Base-by-base conservation (phyloP, 2,888 invertebrate species). In the Plebejus argus region DNA sequence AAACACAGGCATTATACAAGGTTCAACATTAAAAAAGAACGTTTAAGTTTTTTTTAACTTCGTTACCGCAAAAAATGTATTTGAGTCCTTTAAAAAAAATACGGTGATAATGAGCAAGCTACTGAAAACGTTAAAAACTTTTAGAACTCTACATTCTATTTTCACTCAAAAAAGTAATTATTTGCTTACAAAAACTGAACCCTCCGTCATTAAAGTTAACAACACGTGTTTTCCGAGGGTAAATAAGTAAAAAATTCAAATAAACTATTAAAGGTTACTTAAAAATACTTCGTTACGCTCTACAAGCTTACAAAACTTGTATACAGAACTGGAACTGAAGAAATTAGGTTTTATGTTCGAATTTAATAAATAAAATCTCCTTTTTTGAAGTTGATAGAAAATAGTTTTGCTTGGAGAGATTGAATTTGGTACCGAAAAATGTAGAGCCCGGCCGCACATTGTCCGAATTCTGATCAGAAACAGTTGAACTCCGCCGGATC, bases 161-260 rank as follows among this genome's bases (percentile, higher is more conserved):
- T 23, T 28, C 5, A 15, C 6, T 28, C 0, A 18, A 66, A 66
- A 66, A 66, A 12, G 28, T 66, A 66, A 28, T 66, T 33, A 66
- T 28, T 12, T 15, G 66, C 28, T 28, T 15, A 66, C 15, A 66
- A 66, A 58, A 66, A 66, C 28, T 6, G 15, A 66, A 66, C 66
- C 66, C 66, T 66, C 66, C 18, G 66, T 66, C 28, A 28, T 66
- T 28, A 66, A 28, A 18, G 66, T 66, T 66, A 18, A 66, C 66
- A 66, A 66, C 66, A 66, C 66, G 66, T 66, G 66, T 66, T 66
- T 61, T 61, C 3, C 20, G 66, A 28, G 66, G 66, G 66, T 66
- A 66, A 66, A 66, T 28, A 66, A 28, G 66, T 72, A n/a, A 4
- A 39, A 35, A 71, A 35, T 71, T 71, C 10, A 72, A 72, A 45